Base-by-base conservation (phyloP, 2,113 vertebrate species). In the Cynoglossus semilaevis region DNA sequence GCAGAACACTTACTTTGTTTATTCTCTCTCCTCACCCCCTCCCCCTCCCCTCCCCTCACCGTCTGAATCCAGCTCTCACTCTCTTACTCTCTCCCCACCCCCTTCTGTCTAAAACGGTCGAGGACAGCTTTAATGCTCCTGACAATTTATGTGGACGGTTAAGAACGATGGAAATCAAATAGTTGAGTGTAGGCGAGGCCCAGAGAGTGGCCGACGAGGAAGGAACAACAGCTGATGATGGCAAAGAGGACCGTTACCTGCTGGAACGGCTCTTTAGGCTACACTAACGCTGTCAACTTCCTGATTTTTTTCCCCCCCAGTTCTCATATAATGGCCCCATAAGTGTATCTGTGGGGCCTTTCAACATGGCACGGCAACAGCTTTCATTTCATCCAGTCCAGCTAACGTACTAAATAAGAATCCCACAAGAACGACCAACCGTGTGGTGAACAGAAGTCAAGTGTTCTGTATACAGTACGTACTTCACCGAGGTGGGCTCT, bases 91-190 rank as follows among this genome's bases (percentile, higher is more conserved):
- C 43, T 11, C 44, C 50, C 48, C 54, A 47, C 58, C 52, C 62
- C 54, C 42, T 57, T 65, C 80, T 63, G 76, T 84, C 83, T 87
- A 79, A 82, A 79, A 66, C 59, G 68, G 80, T 82, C 71, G 87
- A 85, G 80, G 87, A 91, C 89, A 91, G 89, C 87, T 92, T 90
- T 90, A 91, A 91, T 88, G 90, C 84, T 74, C 80, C 82, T 56
- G 82, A 87, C 86, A 88, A 90, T 90, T 88, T 90, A 91, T 90
- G 86, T 87, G 85, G 77, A 90, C 63, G 87, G 80, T 88, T 85
- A 83, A 84, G 86, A 88, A 90, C 84, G 84, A 86, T 86, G 84
- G 87, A 84, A 89, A 87, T 87, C 81, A 87, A 90, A 86, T 87
- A 87, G 85, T 86, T 88, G 87, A 88, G 85, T 86, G 87, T 84